A percentile compares a stretch with the other conserved stretches of the same genome.
phyloP scores from a whole-genome alignment of 2,113 vertebrate genomes.

The Archilochus colubris region DNA sequence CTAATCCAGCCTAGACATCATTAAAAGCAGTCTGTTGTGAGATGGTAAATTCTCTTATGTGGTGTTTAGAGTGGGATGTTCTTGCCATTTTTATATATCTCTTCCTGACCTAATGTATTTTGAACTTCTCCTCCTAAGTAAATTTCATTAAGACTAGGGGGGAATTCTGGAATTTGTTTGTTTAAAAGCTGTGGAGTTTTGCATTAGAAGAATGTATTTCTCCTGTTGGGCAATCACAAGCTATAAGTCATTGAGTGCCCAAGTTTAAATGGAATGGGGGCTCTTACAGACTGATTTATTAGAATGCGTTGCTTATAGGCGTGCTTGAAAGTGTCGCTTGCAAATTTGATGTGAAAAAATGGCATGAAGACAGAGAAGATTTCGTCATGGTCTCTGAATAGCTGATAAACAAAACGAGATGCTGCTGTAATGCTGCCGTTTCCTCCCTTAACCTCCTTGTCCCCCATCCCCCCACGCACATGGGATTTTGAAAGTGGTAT shows the following conservation, averaged over 20 bases:
- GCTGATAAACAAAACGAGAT: background rate
- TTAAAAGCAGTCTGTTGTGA: background rate
- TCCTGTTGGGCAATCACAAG: background rate
- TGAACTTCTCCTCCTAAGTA: background rate
- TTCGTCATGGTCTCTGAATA: background rate
- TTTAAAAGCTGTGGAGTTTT: background rate
- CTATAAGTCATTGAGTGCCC: background rate
- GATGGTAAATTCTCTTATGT: background rate
- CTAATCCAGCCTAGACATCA: background rate
- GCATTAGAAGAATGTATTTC: background rate
- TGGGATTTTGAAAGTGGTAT: background rate
- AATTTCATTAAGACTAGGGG: background rate
- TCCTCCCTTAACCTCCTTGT: background rate
- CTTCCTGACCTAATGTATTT: background rate
- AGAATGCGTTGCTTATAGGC: background rate
- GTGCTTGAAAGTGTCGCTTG: background rate
- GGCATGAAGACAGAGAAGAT: background rate
- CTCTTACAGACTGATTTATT: conserved; percentile 27
- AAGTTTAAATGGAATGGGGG: background rate
- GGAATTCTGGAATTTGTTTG: background rate
- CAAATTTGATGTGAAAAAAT: conserved; percentile 10
- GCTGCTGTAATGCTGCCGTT: background rate
- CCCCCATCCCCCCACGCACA: background rate
- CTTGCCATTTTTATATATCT: background rate
- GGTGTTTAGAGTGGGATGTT: background rate